These are phyloP conservation scores for Ophraella communa DNA, from an alignment of 2,888 invertebrate genomes.

Conservation along the genomic window DNA sequence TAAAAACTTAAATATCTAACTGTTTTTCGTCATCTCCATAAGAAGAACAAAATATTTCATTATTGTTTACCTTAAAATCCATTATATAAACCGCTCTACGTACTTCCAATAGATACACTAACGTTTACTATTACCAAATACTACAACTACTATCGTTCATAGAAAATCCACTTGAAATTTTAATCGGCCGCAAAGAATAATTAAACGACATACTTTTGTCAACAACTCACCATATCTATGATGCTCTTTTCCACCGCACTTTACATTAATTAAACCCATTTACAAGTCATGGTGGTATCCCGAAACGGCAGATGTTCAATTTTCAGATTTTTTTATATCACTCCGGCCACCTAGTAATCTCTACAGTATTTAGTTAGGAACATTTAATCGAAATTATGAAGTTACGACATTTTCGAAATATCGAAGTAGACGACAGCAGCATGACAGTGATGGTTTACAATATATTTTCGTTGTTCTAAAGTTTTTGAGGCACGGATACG, in stretches of 20 bases:
- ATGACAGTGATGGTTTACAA: slow-evolving; percentile 12
- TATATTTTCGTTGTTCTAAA: slow-evolving; percentile 19
- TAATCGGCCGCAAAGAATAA: neutral
- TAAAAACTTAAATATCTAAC: too few relatives aligned
- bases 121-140: slow-evolving; percentile 7
- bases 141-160: slow-evolving; percentile 12
- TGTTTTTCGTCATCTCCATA: too few relatives aligned
- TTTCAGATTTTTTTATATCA: slow-evolving; percentile 9
- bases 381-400: slow-evolving; percentile 16
- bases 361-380: neutral
- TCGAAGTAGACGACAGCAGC: slow-evolving; percentile 10
- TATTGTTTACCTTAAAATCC: too few relatives aligned
- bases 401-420: slow-evolving; percentile 6
- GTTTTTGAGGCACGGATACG: slow-evolving; percentile 17
- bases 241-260: neutral
- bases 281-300: slow-evolving; percentile 22
- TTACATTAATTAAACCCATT: slow-evolving; percentile 19
- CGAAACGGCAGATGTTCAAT: slow-evolving; percentile 27
- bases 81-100: neutral
- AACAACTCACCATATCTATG: slow-evolving; percentile 21
- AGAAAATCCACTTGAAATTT: slow-evolving; percentile 10
- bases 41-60: too few relatives aligned
- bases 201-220: slow-evolving; percentile 4
- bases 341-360: slow-evolving; percentile 12
- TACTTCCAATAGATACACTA: neutral